These are phyloP conservation scores for Myotis davidii DNA, from an alignment of 2,113 vertebrate species.

Conservation along the genomic window DNA sequence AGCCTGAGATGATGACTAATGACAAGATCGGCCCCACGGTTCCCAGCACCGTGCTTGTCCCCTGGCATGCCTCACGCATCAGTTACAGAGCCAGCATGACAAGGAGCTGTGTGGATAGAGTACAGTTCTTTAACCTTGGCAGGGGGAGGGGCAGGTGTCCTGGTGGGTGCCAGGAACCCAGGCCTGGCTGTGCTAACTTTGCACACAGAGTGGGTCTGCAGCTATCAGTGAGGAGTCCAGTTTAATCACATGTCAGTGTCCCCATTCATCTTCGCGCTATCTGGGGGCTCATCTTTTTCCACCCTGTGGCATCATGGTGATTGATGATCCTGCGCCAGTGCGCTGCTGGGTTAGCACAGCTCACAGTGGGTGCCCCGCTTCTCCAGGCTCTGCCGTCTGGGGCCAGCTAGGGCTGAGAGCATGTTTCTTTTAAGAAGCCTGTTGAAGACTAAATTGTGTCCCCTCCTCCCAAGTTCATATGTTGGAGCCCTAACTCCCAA, in stretches of 20 bases:
- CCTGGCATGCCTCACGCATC: rapidly evolving
- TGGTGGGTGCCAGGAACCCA: rapidly evolving
- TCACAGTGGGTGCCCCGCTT: constrained; percentile 17
- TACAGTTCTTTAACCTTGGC: background rate
- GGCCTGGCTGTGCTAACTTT: background rate
- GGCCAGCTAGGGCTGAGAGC: background rate
- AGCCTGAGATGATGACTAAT: background rate
- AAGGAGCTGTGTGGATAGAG: background rate
- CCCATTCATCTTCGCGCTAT: constrained; percentile 80
- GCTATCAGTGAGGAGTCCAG: constrained; percentile 64
- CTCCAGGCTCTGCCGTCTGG: background rate
- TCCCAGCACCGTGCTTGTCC: background rate
- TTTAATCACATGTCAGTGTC: constrained; percentile 77
- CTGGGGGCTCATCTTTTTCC: constrained; percentile 70
- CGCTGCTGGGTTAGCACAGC: constrained; percentile 49
- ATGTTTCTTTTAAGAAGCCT: background rate
- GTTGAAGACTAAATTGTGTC: background rate
- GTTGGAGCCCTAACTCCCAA: background rate
- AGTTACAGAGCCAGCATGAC: background rate
- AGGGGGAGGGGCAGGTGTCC: rapidly evolving
- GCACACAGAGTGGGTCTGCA: background rate
- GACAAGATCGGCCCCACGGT: too few species aligned
- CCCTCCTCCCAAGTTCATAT: too few species aligned
- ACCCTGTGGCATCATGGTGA: constrained; percentile 66
- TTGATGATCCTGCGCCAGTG: constrained; percentile 72